phyloP scores from a whole-genome alignment of 2,888 invertebrate species.

The Epinotia bilunana region DNA sequence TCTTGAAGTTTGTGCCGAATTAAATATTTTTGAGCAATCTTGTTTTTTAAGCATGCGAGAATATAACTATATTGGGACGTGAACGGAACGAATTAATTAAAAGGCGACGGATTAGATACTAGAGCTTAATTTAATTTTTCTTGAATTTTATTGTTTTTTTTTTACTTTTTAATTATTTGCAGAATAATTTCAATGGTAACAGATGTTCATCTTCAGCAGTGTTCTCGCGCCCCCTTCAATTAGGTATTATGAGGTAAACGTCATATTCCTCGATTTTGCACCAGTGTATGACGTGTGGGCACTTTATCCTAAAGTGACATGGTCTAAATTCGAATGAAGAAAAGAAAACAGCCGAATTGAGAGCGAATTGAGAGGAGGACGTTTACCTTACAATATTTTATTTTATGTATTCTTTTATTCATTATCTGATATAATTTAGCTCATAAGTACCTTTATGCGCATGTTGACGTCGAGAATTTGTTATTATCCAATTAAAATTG shows the following conservation, averaged over 20 bases:
- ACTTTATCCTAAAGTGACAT: too few relatives aligned
- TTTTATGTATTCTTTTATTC: background rate
- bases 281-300: too few relatives aligned
- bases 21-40: background rate
- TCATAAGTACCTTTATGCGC: background rate
- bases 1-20: slow-evolving; percentile 12
- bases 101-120: background rate
- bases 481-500: slow-evolving; percentile 3
- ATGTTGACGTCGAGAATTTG: slow-evolving; percentile 10
- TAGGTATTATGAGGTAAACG: too few relatives aligned
- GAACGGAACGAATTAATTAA: background rate
- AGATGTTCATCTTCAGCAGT: too few relatives aligned
- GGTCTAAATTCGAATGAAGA: too few relatives aligned
- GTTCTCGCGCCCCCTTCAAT: too few relatives aligned
- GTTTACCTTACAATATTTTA: too few relatives aligned
- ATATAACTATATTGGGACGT: slow-evolving; percentile 4
- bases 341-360: too few relatives aligned
- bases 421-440: background rate
- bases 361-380: too few relatives aligned
- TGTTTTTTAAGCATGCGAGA: background rate
- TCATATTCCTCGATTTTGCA: too few relatives aligned
- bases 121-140: background rate
- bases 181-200: too few relatives aligned
- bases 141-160: background rate
- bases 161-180: background rate